A percentile compares a stretch with the other conserved stretches of the same genome.
These are phyloP conservation scores for silkworm (Bombyx mori) DNA, from an alignment of 1,140 invertebrate species.

Conservation along the genomic window ASM3026992v2 NC_085110.1:5542001-5542500, in stretches of 20 bases:
- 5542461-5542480: constrained; percentile 54
- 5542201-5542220: no score
- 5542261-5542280: constrained; percentile 45
- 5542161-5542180: no score
- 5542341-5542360: constrained; percentile 70
- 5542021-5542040: no score
- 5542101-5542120: no score
- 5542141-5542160: no score
- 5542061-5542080: no score
- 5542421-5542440: constrained; percentile 16
- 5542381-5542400: constrained; percentile 64
- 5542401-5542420: constrained; percentile 43
- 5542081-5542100: no score
- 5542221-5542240: no score
- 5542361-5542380: constrained; percentile 70
- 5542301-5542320: constrained; percentile 45
- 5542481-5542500: constrained; percentile 65
- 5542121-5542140: no score
- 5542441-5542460: constrained; percentile 26
- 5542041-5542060: no score
- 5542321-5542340: constrained; percentile 60
- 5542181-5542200: no score
- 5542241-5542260: background rate
- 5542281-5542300: constrained; percentile 54
- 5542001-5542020: no score